These are phyloP conservation scores for Drosophila novamexicana DNA, from an alignment of 1,140 invertebrate species.

Conservation along the genomic window DNA sequence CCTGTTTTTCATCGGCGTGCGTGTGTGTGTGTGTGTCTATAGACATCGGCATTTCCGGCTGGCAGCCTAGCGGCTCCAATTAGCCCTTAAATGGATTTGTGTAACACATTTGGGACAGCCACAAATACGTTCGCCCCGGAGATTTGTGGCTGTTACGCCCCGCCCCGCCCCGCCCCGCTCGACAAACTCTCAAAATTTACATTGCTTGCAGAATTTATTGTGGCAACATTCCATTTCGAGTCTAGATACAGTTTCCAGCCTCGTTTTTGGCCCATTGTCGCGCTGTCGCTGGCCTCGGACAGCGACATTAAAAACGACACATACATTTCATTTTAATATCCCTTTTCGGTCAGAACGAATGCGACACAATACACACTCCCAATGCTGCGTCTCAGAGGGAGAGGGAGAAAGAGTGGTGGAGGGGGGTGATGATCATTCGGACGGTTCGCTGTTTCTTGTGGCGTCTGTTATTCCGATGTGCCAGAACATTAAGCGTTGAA, in stretches of 20 bases:
- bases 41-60: constrained; percentile 57
- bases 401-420: too few relatives aligned
- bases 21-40: constrained; percentile 25
- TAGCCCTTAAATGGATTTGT: constrained; percentile 79
- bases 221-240: constrained; percentile 9
- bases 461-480: constrained; percentile 26
- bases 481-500: constrained; percentile 59
- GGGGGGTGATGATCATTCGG: constrained; percentile 17
- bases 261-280: constrained; percentile 56
- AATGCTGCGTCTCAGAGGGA: background rate
- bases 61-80: constrained; percentile 62
- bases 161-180: background rate
- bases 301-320: constrained; percentile 56
- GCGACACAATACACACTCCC: constrained; percentile 23
- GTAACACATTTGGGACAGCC: constrained; percentile 61
- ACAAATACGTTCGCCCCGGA: constrained; percentile 62
- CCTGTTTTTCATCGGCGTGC: constrained; percentile 7
- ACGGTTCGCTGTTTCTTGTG: constrained; percentile 15
- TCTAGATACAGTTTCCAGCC: constrained; percentile 26
- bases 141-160: constrained; percentile 38
- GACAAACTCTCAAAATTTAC: constrained; percentile 14
- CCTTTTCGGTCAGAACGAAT: constrained; percentile 32
- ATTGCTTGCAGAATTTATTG: constrained; percentile 23
- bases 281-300: constrained; percentile 45
- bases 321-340: constrained; percentile 81